phyloP scores from a whole-genome alignment of 2,113 vertebrate species.

The Micromys minutus region DNA sequence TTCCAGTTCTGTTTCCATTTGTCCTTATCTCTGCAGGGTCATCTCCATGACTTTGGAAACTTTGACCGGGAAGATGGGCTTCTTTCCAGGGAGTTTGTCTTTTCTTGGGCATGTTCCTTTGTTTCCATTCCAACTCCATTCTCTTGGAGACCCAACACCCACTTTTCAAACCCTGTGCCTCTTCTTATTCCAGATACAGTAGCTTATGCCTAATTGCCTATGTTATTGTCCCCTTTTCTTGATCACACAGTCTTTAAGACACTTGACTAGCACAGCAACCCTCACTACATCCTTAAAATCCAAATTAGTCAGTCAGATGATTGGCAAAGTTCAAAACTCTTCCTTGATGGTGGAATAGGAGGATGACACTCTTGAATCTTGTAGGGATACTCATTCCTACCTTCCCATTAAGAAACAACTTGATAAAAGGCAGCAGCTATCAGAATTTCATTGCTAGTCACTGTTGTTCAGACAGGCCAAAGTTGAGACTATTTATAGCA shows the following conservation, averaged over 20 bases:
- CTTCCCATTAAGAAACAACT: neutral
- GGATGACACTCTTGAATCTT: neutral
- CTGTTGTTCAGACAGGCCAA: neutral
- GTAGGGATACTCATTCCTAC: neutral
- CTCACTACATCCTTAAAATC: neutral
- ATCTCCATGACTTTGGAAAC: conserved; percentile 41
- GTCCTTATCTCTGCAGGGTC: neutral
- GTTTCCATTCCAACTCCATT: neutral
- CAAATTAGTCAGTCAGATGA: neutral
- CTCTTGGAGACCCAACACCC: neutral
- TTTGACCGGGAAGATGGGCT: conserved; percentile 23
- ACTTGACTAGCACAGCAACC: neutral
- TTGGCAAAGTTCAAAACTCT: neutral
- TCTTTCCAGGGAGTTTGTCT: conserved; percentile 5
- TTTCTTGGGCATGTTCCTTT: neutral
- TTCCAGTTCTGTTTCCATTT: conserved; percentile 44
- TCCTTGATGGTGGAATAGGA: too few species aligned
- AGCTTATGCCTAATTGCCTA: neutral
- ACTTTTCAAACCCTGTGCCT: neutral
- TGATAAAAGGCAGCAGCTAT: neutral
- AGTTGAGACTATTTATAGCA: neutral
- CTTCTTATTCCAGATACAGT: neutral
- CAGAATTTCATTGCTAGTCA: neutral
- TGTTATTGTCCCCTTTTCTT: neutral
- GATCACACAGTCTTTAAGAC: neutral